Percentiles rank a stretch among this genome's conserved stretches.
These are phyloP conservation scores for Gambusia holbrooki DNA, from an alignment of 2,113 vertebrate genomes.

Conservation along the genomic window DNA sequence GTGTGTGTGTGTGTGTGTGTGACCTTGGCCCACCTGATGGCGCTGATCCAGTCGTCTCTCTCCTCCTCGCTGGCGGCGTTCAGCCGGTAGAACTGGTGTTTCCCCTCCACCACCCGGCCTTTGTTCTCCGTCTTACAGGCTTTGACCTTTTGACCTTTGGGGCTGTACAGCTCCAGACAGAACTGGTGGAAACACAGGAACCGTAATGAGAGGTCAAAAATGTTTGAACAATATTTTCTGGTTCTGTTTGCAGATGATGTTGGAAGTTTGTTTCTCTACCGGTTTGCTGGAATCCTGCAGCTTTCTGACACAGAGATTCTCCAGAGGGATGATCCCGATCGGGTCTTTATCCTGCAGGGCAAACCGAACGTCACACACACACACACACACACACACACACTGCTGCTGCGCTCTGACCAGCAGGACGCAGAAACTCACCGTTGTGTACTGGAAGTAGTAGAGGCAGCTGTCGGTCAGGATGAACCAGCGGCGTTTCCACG, in stretches of 20 bases:
- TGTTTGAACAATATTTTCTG: too few species aligned
- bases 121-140: conserved; percentile 93
- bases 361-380: not conserved
- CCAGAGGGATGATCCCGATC: conserved; percentile 92
- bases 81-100: conserved; percentile 92
- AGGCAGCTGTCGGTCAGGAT: conserved; percentile 83
- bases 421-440: conserved; percentile 45
- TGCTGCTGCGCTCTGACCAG: too few species aligned
- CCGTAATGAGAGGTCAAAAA: too few species aligned
- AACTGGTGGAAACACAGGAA: conserved; percentile 73
- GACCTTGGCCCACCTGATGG: conserved; percentile 83
- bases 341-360: conserved; percentile 91
- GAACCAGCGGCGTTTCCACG: conserved; percentile 84
- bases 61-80: conserved; percentile 86
- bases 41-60: conserved; percentile 88
- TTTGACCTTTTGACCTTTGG: conserved; percentile 91
- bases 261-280: conserved; percentile 66
- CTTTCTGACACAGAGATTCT: conserved; percentile 86
- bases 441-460: conserved; percentile 81
- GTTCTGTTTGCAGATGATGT: too few species aligned
- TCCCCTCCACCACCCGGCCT: conserved; percentile 91
- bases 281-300: conserved; percentile 85
- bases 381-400: not conserved
- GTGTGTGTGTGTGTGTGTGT: too few species aligned
- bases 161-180: conserved; percentile 90